Percentiles rank a stretch among this genome's conserved stretches.
Evolutionary conservation across 2,888 invertebrate genomes (phyloP).

Genomic region (Cantharis flavilabris): DNA sequence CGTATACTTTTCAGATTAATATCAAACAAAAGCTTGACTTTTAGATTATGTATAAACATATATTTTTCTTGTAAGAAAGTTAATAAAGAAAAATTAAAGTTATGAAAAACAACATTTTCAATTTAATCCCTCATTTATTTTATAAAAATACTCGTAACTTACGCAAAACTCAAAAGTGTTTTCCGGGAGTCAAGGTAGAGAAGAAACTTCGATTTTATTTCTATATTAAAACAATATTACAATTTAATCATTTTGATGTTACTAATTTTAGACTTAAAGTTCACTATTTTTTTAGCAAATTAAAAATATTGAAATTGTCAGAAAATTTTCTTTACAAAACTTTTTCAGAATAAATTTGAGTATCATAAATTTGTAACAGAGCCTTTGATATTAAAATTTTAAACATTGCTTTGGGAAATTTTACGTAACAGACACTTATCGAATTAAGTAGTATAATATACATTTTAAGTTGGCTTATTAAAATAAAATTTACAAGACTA

Average conservation of each 20-base stretch:
- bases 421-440: background rate
- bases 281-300: background rate
- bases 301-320: background rate
- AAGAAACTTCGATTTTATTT: background rate
- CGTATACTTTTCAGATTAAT: background rate
- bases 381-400: constrained; percentile 5
- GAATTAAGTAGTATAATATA: background rate
- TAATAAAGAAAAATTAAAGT: background rate
- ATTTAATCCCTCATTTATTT: background rate
- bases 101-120: background rate
- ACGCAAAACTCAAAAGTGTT: background rate
- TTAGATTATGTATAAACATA: background rate
- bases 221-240: background rate
- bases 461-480: background rate
- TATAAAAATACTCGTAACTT: background rate
- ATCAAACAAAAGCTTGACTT: background rate
- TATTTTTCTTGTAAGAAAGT: background rate
- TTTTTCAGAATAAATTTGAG: constrained; percentile 3
- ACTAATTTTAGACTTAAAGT: background rate
- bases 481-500: background rate
- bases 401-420: background rate
- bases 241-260: background rate
- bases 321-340: background rate
- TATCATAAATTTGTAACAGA: background rate
- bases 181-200: background rate